A percentile compares a stretch with the other conserved stretches of the same genome.
phyloP scores from a whole-genome alignment of 2,113 vertebrate species.

The Eptatretus burgeri region DNA sequence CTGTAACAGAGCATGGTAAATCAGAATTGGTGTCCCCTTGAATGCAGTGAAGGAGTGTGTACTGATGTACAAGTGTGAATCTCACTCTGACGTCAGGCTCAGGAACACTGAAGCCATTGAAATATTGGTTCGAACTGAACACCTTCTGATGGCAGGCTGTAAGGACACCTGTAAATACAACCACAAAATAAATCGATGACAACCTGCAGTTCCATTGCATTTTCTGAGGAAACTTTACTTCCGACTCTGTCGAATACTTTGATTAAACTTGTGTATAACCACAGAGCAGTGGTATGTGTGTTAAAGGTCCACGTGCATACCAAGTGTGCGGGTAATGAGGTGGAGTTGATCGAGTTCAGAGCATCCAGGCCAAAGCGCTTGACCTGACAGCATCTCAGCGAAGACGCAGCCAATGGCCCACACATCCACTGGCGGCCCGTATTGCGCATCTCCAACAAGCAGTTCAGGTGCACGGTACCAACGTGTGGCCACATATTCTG shows the following conservation, averaged over 20 bases:
- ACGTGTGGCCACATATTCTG: constrained; percentile 70
- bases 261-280: not conserved
- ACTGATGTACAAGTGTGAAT: not conserved
- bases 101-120: constrained; percentile 8
- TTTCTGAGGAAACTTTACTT: not conserved
- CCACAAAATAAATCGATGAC: not conserved
- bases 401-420: constrained; percentile 82
- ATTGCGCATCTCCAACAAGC: constrained; percentile 64
- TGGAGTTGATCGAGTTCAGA: constrained; percentile 79
- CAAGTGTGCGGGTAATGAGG: constrained; percentile 53
- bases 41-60: not conserved
- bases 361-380: constrained; percentile 60
- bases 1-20: too few relatives aligned
- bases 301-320: constrained; percentile 15
- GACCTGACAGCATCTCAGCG: constrained; percentile 45
- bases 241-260: not conserved
- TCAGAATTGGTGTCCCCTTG: too few relatives aligned
- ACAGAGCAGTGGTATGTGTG: not conserved
- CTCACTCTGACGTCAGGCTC: constrained; percentile 8
- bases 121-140: constrained; percentile 8
- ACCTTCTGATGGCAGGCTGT: constrained; percentile 8
- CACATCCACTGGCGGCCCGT: constrained; percentile 56
- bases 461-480: constrained; percentile 79
- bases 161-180: constrained; percentile 7
- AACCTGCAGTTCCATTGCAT: not conserved